Percentiles rank a stretch among this genome's conserved stretches.
These are phyloP conservation scores for Chrysolina haemoptera DNA, from an alignment of 2,888 invertebrate genomes.

Conservation along the genomic window DNA sequence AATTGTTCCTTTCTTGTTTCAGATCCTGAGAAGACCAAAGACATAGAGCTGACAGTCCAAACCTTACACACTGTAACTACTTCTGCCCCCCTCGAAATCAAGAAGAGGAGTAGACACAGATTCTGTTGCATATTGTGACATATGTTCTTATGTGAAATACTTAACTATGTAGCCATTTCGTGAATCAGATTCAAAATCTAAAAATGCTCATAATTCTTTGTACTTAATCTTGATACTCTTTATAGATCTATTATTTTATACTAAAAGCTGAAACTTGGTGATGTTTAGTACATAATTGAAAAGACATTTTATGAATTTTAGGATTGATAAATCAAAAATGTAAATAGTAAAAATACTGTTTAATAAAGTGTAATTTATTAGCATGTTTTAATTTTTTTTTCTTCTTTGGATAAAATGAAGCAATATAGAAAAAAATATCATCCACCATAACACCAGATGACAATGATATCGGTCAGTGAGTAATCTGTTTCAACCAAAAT, in stretches of 20 bases:
- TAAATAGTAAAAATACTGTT: slow-evolving; percentile 54
- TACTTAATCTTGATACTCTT: slow-evolving; percentile 28
- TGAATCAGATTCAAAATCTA: slow-evolving; percentile 40
- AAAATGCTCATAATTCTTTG: slow-evolving; percentile 41
- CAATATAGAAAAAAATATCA: no score
- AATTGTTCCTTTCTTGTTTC: slow-evolving; percentile 56
- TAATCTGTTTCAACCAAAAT: no score
- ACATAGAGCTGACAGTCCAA: slow-evolving; percentile 90
- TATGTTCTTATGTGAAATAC: slow-evolving; percentile 20
- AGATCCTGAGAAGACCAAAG: slow-evolving; percentile 86
- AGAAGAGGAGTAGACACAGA: slow-evolving; percentile 67
- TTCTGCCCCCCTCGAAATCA: slow-evolving; percentile 70
- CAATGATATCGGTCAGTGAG: no score
- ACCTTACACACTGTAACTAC: slow-evolving; percentile 77
- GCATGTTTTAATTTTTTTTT: neutral
- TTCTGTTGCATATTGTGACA: slow-evolving; percentile 70
- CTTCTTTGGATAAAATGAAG: no score
- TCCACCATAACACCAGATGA: no score
- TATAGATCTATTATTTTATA: slow-evolving; percentile 45
- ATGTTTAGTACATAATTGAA: slow-evolving; percentile 40
- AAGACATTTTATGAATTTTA: slow-evolving; percentile 58
- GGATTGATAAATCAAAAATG: slow-evolving; percentile 58
- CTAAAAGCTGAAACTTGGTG: slow-evolving; percentile 46
- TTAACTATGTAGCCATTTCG: neutral
- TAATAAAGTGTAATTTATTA: slow-evolving; percentile 38